Conservation (phyloP, 2,797 vertebrate genomes). For the Nothura maculosa region DNA sequence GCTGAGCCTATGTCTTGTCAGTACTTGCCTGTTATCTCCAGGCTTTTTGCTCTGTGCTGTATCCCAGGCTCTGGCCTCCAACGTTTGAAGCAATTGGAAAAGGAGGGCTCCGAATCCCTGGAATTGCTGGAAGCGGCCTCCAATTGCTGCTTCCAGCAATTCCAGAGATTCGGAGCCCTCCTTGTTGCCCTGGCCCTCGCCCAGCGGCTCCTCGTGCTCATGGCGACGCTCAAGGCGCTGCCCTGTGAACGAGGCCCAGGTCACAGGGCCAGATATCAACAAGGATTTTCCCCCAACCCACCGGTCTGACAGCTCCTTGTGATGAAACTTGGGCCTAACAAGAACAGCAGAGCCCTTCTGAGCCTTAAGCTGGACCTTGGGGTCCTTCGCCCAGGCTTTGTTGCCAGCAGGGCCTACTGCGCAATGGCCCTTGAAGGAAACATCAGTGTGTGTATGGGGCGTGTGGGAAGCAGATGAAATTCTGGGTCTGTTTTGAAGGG, state of each 20-base stretch:
- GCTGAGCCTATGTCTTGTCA: not conserved
- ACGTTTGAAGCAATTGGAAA: too few relatives aligned
- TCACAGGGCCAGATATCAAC: not conserved
- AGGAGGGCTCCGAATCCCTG: too few relatives aligned
- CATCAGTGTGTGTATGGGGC: fast-evolving
- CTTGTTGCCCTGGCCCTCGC: not conserved
- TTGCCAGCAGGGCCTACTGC: not conserved
- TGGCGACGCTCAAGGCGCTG: not conserved
- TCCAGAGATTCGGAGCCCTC: not conserved
- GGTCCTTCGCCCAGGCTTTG: not conserved
- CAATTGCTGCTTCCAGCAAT: constrained; percentile 20
- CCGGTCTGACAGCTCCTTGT: not conserved
- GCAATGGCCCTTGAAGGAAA: not conserved
- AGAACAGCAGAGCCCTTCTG: fast-evolving
- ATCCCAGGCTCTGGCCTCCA: too few relatives aligned
- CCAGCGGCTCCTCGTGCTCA: too few relatives aligned
- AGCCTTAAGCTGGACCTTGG: fast-evolving
- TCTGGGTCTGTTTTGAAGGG: fast-evolving
- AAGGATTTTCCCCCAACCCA: not conserved
- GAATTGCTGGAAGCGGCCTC: too few relatives aligned
- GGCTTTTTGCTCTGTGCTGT: not conserved
- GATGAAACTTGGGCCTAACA: fast-evolving
- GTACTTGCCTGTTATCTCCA: not conserved
- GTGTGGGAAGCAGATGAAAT: not conserved
- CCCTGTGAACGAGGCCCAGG: not conserved